Evolutionary conservation across 2,888 invertebrate genomes (phyloP).

Genomic region (Blastobasis lacticolella): DNA sequence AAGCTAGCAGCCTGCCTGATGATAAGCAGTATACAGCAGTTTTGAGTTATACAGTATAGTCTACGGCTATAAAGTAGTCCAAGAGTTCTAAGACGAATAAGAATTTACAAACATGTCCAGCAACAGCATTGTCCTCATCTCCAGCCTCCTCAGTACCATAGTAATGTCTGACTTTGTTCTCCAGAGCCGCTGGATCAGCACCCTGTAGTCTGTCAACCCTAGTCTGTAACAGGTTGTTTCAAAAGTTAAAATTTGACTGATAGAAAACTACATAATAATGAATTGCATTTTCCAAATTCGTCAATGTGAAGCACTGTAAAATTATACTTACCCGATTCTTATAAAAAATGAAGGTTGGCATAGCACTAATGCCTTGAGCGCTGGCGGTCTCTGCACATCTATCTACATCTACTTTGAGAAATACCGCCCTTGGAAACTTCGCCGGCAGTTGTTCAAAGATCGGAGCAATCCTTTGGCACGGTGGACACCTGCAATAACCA

Average conservation of each 20-base stretch:
- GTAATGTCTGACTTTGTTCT: conserved; percentile 91
- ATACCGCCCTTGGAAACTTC: conserved; percentile 91
- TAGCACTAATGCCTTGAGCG: conserved; percentile 91
- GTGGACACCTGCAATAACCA: conserved; percentile 86
- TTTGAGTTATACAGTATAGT: too few relatives aligned
- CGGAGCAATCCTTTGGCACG: conserved; percentile 96
- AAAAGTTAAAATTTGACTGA: neutral
- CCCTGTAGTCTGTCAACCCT: conserved; percentile 91
- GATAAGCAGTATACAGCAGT: too few relatives aligned
- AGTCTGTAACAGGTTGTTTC: conserved; percentile 60
- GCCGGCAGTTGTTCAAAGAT: conserved; percentile 90
- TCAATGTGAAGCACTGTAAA: neutral
- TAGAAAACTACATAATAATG: too few relatives aligned
- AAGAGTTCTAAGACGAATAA: neutral
- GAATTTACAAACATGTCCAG: conserved; percentile 84
- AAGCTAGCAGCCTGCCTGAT: too few relatives aligned
- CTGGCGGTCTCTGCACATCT: conserved; percentile 92
- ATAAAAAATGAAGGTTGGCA: conserved; percentile 99
- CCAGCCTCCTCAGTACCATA: conserved; percentile 79
- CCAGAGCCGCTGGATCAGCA: conserved; percentile 86
- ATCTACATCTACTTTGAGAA: conserved; percentile 96
- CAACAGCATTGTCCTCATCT: conserved; percentile 79
- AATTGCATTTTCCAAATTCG: too few relatives aligned
- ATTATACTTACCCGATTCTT: conserved; percentile 78
- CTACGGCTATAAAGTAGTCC: neutral